A percentile compares a stretch with the other conserved stretches of the same genome.
These are phyloP conservation scores for Diplodus puntazzo DNA, from an alignment of 2,797 vertebrate genomes.

Conservation along the genomic window DNA sequence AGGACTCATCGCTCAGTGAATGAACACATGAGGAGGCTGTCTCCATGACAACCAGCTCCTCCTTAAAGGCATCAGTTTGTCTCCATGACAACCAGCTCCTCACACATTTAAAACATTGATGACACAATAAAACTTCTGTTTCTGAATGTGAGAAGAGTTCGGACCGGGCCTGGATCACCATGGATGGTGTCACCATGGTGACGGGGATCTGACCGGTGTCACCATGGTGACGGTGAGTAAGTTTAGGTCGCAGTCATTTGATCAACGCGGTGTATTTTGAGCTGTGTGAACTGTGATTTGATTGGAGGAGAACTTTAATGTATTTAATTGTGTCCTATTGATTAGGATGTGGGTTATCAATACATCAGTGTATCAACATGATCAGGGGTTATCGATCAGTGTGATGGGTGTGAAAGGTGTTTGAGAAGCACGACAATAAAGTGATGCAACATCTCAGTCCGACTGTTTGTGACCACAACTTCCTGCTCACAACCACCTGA, in stretches of 20 bases:
- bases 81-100: background rate
- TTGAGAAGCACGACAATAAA: conserved; percentile 50
- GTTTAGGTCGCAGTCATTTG: no score
- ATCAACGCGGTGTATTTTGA: background rate
- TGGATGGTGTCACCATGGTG: no score
- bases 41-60: background rate
- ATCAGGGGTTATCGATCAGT: conserved; percentile 22
- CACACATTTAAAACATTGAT: background rate
- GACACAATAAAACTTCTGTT: background rate
- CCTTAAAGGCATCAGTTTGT: background rate
- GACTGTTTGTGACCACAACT: no score
- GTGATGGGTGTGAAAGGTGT: conserved; percentile 7
- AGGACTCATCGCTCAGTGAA: background rate
- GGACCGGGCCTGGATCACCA: no score
- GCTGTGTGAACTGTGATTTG: background rate
- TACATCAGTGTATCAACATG: background rate
- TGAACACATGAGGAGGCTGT: conserved; percentile 6
- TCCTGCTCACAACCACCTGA: no score
- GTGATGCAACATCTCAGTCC: conserved; percentile 5
- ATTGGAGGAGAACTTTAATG: background rate
- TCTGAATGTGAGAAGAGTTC: background rate
- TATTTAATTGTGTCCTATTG: conserved; percentile 28
- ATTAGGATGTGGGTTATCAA: conserved; percentile 30
- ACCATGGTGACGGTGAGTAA: background rate
- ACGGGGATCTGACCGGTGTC: background rate